Evolutionary conservation across 2,888 invertebrate species (phyloP), one percentile per base, ranked within the genome.

Genomic region (Apocheima hispidaria): DNA sequence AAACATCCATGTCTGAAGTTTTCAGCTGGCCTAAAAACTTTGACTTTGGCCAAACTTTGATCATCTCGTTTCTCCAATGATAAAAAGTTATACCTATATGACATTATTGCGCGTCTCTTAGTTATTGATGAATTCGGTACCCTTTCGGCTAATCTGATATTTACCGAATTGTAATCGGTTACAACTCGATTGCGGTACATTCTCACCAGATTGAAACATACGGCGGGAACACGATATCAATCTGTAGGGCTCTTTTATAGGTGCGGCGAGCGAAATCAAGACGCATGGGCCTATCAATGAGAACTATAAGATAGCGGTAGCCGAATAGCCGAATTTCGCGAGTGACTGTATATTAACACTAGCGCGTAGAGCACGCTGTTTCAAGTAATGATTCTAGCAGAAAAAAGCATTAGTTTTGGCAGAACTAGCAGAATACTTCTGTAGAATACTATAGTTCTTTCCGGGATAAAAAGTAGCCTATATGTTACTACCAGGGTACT

Each of bases 151-250:
- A 12, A 20, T 9, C n/a, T n/a, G n/a, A 30, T 12, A 12, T 38
- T 36, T 10, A 16, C 28, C 30, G 52, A 52, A 52, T 41, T 4
- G 18, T 4, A 9, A 30, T 30, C 30, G 4, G 28, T 4, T 33
- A 6, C 43, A 44, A 6, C 43, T 53, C 53, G 43, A 53, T 23
- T 21, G 30, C 7, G 20, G 40, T 26, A 14, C 30, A 38, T 38
- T 46, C 48, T n/a, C 44, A 26, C 57, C 18, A 58, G 44, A 60
- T 60, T 60, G 53, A 49, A 60, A 55, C 38, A 21, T 60, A 60
- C n/a, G 20, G 54, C n/a, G 23, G 30, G 23, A 16, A 4, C 21
- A 33, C 10, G 10, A 23, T 46, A 60, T 55, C 50, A 60, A 60
- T 55, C 51, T 20, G 23, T 12, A 21, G 44, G 36, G 50, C 48